phyloP scores from a whole-genome alignment of 2,113 vertebrate genomes.

The Ptyas mucosa region DNA sequence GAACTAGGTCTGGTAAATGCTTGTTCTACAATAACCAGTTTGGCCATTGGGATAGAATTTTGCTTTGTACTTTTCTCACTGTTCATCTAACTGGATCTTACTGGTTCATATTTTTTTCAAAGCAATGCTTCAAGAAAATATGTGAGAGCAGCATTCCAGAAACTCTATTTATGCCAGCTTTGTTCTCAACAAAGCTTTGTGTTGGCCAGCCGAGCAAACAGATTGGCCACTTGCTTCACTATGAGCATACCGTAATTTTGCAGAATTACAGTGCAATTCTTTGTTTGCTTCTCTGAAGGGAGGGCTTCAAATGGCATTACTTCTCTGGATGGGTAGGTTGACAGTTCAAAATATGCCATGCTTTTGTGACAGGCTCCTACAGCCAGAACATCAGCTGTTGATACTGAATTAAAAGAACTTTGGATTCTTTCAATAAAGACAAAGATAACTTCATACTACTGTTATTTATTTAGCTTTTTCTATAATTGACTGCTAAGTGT shows the following conservation, averaged over 20 bases:
- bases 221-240: too few species aligned
- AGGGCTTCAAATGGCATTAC: not conserved
- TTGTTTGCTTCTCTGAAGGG: not conserved
- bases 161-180: not conserved
- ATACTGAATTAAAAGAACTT: not conserved
- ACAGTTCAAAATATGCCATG: constrained; percentile 20
- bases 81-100: not conserved
- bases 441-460: not conserved
- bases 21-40: not conserved
- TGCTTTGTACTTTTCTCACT: not conserved
- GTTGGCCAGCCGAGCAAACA: not conserved
- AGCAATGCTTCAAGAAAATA: not conserved
- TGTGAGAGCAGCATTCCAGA: not conserved
- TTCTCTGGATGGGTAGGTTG: not conserved
- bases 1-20: not conserved
- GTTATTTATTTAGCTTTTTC: not conserved
- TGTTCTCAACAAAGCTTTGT: not conserved
- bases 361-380: not conserved
- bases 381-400: not conserved
- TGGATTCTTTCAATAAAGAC: not conserved
- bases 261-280: not conserved
- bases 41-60: not conserved
- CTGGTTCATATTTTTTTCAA: not conserved
- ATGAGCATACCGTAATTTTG: not conserved
- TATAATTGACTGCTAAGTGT: not conserved